Percentiles rank a stretch among this genome's conserved stretches.
These are phyloP conservation scores for Ophion costatus DNA, from an alignment of 2,888 invertebrate genomes.

Conservation along the genomic window DNA sequence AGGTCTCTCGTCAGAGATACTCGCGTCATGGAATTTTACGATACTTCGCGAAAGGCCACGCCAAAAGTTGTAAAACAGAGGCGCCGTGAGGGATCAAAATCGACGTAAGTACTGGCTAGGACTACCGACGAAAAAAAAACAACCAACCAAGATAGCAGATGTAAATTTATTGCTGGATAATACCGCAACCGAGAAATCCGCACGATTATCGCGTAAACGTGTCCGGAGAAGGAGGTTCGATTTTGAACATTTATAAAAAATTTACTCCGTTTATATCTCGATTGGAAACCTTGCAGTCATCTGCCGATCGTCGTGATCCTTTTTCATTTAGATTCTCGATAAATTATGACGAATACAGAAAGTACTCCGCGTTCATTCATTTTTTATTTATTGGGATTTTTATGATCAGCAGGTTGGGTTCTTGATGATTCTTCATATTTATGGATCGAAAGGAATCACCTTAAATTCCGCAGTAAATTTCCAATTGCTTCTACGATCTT, in stretches of 20 bases:
- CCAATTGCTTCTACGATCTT: background rate
- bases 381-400: background rate
- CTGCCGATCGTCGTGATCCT: conserved; percentile 4
- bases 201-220: conserved; percentile 38
- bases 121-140: conserved; percentile 7
- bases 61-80: conserved; percentile 63
- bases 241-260: background rate
- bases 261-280: background rate
- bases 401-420: conserved; percentile 23
- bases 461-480: background rate
- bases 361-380: conserved; percentile 14
- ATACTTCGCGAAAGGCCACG: conserved; percentile 33
- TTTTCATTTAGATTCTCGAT: background rate
- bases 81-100: conserved; percentile 62
- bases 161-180: conserved; percentile 27
- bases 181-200: conserved; percentile 39
- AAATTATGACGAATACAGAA: background rate
- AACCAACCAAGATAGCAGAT: conserved; percentile 17
- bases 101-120: conserved; percentile 15
- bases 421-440: background rate
- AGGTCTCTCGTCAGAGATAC: background rate
- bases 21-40: conserved; percentile 30
- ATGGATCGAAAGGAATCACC: background rate
- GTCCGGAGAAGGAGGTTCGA: conserved; percentile 16
- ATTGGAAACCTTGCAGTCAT: conserved; percentile 23